A percentile compares a stretch with the other conserved stretches of the same genome.
Conservation (phyloP, 64 coral and sea anemone species). For the Porites lutea region DNA sequence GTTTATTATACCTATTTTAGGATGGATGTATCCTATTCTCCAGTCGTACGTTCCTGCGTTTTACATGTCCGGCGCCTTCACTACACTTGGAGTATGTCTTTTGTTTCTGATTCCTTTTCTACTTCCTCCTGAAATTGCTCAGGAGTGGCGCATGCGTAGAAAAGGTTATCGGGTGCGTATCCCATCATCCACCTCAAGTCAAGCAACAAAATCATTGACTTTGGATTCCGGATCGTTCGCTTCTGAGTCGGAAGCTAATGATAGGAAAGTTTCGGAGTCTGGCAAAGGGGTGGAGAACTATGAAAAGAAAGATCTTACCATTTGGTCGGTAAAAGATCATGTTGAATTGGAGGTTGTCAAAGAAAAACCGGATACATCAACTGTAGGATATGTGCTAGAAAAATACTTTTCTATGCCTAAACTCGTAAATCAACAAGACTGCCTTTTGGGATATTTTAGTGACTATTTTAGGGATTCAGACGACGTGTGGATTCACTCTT, state of each 20-base stretch:
- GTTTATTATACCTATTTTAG: conserved; percentile 19
- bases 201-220: conserved; percentile 56
- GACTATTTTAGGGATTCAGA: background rate
- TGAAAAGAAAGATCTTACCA: conserved; percentile 12
- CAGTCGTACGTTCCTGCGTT: conserved; percentile 80
- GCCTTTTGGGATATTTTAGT: conserved; percentile 28
- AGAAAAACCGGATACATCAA: background rate
- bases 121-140: conserved; percentile 75
- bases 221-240: conserved; percentile 18
- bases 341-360: background rate
- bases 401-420: conserved; percentile 88
- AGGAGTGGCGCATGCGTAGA: conserved; percentile 70
- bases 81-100: conserved; percentile 77
- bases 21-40: conserved; percentile 79
- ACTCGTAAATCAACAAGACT: conserved; percentile 72
- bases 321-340: background rate
- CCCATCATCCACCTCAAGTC: conserved; percentile 42
- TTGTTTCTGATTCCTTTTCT: conserved; percentile 78
- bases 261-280: background rate
- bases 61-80: conserved; percentile 90
- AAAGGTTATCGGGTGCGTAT: conserved; percentile 41
- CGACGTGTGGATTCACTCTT: conserved; percentile 26
- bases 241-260: background rate
- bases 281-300: background rate
- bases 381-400: conserved; percentile 70